Evolutionary conservation across 2,888 invertebrate genomes (phyloP).

Genomic region (Reticulitermes lucifugus): DNA sequence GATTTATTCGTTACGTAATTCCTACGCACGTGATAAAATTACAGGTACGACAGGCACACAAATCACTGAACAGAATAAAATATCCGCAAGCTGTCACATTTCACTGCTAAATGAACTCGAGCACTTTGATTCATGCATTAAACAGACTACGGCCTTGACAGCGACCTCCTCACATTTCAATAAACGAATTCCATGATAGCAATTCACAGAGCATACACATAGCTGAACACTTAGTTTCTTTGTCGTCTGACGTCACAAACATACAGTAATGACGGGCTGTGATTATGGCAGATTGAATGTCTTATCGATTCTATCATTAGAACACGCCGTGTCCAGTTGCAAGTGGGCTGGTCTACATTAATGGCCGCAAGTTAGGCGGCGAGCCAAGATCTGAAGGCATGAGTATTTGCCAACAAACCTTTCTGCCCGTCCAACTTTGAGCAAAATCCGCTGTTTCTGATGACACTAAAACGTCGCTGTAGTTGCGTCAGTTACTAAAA

Average conservation of each 20-base stretch:
- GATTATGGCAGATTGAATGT: slow-evolving; percentile 17
- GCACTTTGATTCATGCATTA: neutral
- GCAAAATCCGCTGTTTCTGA: too few relatives aligned
- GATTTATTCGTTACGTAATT: too few relatives aligned
- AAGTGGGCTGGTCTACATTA: slow-evolving; percentile 2
- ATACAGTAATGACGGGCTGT: slow-evolving; percentile 18
- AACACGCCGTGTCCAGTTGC: neutral
- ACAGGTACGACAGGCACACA: too few relatives aligned
- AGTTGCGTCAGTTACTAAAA: too few relatives aligned
- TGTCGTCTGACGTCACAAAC: neutral
- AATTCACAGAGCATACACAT: neutral
- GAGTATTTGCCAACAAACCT: neutral
- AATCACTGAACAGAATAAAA: too few relatives aligned
- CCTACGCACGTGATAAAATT: too few relatives aligned
- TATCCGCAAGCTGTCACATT: too few relatives aligned
- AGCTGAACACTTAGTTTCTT: neutral
- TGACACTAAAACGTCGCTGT: too few relatives aligned
- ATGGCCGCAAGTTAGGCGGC: neutral
- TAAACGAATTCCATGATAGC: slow-evolving; percentile 31
- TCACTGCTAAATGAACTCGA: neutral
- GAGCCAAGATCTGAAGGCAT: neutral
- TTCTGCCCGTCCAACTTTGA: neutral
- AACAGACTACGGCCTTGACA: neutral
- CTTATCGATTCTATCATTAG: slow-evolving; percentile 25
- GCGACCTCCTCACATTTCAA: neutral